Base-by-base conservation (phyloP, 2,888 invertebrate genomes). In the Piscicola geometra region DNA sequence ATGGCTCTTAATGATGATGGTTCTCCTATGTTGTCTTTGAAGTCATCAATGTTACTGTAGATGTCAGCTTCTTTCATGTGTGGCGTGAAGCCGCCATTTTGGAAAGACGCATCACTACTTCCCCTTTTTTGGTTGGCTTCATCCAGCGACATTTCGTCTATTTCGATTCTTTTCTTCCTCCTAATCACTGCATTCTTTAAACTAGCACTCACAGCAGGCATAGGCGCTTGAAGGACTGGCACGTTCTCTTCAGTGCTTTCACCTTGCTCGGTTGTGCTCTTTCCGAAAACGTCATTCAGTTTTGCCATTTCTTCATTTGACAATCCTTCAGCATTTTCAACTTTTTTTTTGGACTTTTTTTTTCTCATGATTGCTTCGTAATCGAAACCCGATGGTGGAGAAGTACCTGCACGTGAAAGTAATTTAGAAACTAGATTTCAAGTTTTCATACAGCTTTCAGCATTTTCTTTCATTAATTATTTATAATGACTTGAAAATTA, bases 291-390 rank as follows among this genome's bases (percentile, higher is more conserved):
- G 33, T 64, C 1, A 12, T 73, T 73, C 64, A 73, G 33, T 60
- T 60, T 73, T 2, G 18, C 28, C 1, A 73, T 21, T n/a, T 73
- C 73, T 32, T 73, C 60, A n/a, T 33, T 33, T 1, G 73, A 60
- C n/a, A 73, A 30, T 25, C 64, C 64, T 25, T 28, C 32, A 15
- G n/a, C 32, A 25, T 73, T 36, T 0, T 33, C 2, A 9, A 30
- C 3, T 28, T 25, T 33, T 21, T 47, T 33, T 33, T 73, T 73
- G 2, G 73, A 64, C n/a, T 64, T 73, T 30, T 73, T 73, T 36
- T 73, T 73, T 30, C 73, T n/a, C 73, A 73, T 35, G 12, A 73
- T 73, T 18, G 73, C 73, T 52, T 64, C 73, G 41, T 73, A 73
- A 60, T 73, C 73, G 32, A 73, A 73, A 33, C 60, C 56, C 0